These are phyloP conservation scores for Cylindroiulus punctatus DNA, from an alignment of 2,888 invertebrate species.

Conservation along the genomic window DNA sequence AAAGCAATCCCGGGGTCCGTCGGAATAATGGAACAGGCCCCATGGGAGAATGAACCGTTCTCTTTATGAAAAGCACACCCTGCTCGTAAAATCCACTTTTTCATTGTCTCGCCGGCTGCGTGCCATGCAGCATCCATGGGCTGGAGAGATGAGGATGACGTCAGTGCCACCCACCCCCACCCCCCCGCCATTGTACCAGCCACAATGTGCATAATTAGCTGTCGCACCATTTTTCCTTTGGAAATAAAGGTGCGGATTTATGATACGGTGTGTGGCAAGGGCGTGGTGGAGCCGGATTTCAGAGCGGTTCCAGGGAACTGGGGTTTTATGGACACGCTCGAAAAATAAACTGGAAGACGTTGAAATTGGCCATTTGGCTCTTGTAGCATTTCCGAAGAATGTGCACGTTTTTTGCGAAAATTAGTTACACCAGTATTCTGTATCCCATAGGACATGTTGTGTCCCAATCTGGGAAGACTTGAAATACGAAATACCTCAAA, in stretches of 20 bases:
- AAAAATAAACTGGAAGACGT: neutral
- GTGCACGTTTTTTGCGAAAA: no score
- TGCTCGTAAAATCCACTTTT: constrained; percentile 30
- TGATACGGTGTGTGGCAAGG: neutral
- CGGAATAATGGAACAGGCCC: neutral
- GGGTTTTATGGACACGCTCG: neutral
- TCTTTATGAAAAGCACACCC: constrained; percentile 41
- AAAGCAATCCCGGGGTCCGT: neutral
- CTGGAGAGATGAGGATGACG: constrained; percentile 11
- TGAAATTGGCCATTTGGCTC: no score
- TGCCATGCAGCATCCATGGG: constrained; percentile 33
- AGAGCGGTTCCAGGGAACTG: neutral
- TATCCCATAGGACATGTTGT: no score
- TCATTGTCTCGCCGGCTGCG: constrained; percentile 37
- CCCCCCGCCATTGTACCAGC: neutral
- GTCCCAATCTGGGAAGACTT: no score
- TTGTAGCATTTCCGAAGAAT: no score
- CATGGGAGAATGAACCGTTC: constrained; percentile 23
- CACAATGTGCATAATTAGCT: constrained; percentile 33
- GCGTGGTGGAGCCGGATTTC: neutral
- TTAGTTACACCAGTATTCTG: no score
- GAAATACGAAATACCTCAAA: no score
- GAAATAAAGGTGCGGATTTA: neutral
- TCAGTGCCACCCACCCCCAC: neutral
- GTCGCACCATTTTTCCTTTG: neutral